Base-by-base conservation (phyloP, 2,888 invertebrate genomes). In the Drosophila kuntzei region DNA sequence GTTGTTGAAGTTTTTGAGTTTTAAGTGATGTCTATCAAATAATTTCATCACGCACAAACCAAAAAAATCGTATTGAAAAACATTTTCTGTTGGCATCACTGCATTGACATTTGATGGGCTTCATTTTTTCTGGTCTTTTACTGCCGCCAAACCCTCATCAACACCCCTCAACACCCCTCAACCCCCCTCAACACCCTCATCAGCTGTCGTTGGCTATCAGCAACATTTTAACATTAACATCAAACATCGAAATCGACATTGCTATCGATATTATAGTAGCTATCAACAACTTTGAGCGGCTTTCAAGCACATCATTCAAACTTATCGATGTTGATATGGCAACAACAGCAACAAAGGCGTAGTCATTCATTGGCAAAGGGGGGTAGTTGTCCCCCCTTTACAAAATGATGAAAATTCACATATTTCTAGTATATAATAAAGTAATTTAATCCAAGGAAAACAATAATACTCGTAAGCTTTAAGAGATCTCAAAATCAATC, bases 21-120 rank as follows among this genome's bases (percentile, higher is more conserved):
- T 54, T 57, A 54, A 55, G 27, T 36, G 37, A 53, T 55, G 58
- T 72, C 72, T 68, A 74, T 76, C 64, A 78, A 69, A 63, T 65
- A 73, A 78, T 74, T 78, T 66, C 32, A 78, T 70, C 79, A 70
- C 65, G 79, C 78, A 63, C 69, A 39, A 25, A 39, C 16, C 20
- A 18, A 63, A 65, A 34, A 43, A 59, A 32, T 16, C 37, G 8
- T 22, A 8, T 22, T n/a, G 20, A 43, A 25, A 43, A 43, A 22
- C 11, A 7, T 14, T n/a, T n/a, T 8, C n/a, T 43, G 16, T 41
- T 14, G n/a, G 37, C 25, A 25, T 22, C 9, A 18, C 37, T 53
- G 59, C 53, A 57, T 27, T 64, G 55, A 65, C 43, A 53, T 57
- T 59, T 65, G 60, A 61, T 71, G 57, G 49, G 53, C 49, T 41